Evolutionary conservation across 2,888 invertebrate species (phyloP), one percentile per base, ranked within the genome.

Genomic region (Pasiphila rectangulata): DNA sequence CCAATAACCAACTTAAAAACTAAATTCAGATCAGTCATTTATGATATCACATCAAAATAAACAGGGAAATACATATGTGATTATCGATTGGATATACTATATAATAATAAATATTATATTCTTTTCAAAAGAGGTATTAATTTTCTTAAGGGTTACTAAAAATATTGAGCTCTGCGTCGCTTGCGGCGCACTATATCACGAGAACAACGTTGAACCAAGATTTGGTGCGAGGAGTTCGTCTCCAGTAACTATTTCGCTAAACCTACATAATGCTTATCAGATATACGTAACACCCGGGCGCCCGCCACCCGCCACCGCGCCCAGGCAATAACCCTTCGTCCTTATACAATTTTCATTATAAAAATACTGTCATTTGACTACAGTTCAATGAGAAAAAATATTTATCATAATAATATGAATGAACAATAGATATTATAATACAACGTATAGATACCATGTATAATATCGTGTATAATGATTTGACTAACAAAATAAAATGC

Each of bases 31-130:
- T 90, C 89, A 90, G 90, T 90, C 90, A 86, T 90, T 89, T 88
- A 89, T 89, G 89, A 89, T 90, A 90, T 90, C 90, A 90, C 90
- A 90, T 90, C 88, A 89, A 90, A 90, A 89, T 87, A 90, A 89
- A 87, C 82, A 83, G 88, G 87, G 83, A 83, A 85, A 87, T 88
- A 89, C 80, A 87, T 87, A 85, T 80, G 86, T 85, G 87, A 86
- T 86, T 73, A 82, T 83, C 76, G 82, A 82, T 84, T 83, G 83
- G 80, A 80, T 85, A 85, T 83, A 83, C 72, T 83, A 81, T n/a
- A n/a, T 82, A 80, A 30, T 70, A 72, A 80, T 82, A 83, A 76
- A 81, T 79, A 82, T 81, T 76, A 77, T 83, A 79, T 79, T 83
- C 78, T 83, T 87, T 89, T 86, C 82, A 88, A 87, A 89, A 88